phyloP scores from a whole-genome alignment of 2,888 invertebrate genomes.

The Octodonta nipae region DNA sequence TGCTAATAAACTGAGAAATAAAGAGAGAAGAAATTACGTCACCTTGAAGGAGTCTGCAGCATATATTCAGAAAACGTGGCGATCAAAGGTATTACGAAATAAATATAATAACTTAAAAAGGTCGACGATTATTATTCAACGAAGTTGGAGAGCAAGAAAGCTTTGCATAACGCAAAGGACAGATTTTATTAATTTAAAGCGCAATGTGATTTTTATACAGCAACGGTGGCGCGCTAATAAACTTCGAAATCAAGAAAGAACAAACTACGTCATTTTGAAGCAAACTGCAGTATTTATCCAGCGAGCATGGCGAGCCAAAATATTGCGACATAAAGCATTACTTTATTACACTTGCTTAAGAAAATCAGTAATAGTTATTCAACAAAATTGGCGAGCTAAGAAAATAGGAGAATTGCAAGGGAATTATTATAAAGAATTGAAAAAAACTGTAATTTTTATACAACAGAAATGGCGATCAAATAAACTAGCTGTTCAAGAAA shows the following conservation, averaged over 20 bases:
- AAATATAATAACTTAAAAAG: conserved; percentile 15
- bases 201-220: conserved; percentile 29
- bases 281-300: conserved; percentile 3
- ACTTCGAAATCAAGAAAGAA: neutral
- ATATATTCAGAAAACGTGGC: conserved; percentile 7
- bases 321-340: no score
- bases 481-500: conserved; percentile 17
- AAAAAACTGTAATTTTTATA: conserved; percentile 15
- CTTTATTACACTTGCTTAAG: no score
- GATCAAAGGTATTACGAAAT: conserved; percentile 6
- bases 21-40: conserved; percentile 1
- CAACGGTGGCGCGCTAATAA: conserved; percentile 13
- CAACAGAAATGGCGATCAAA: conserved; percentile 28
- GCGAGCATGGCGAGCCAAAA: conserved; percentile 7
- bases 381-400: conserved; percentile 9
- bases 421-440: conserved; percentile 13
- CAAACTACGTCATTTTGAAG: neutral
- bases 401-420: conserved; percentile 7
- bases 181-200: conserved; percentile 6
- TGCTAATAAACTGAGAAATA: conserved; percentile 12
- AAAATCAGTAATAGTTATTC: conserved; percentile 5
- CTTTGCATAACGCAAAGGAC: conserved; percentile 9
- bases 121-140: conserved; percentile 22
- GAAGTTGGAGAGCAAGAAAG: conserved; percentile 22
- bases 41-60: conserved; percentile 1